Conservation (phyloP, 2,888 invertebrate species). For the Thymelicus sylvestris region DNA sequence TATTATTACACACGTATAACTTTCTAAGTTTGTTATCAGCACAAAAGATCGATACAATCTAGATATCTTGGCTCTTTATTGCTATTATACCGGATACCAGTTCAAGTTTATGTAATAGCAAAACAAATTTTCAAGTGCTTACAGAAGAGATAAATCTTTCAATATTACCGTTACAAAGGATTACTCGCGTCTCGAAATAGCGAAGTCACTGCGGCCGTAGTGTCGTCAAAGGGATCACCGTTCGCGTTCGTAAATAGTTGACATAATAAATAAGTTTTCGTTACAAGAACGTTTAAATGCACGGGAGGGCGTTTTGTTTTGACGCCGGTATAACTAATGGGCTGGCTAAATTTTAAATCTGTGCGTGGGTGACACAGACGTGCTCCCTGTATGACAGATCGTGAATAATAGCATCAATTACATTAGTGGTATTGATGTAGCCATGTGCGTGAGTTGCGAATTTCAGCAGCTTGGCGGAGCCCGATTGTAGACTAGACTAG, state of each 20-base stretch:
- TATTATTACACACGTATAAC: no score
- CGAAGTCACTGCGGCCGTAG: not conserved
- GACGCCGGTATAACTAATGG: slow-evolving; percentile 25
- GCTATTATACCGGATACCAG: not conserved
- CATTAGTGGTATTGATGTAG: not conserved
- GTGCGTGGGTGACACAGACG: slow-evolving; percentile 29
- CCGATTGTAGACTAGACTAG: no score
- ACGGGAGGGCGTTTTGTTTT: slow-evolving; percentile 11
- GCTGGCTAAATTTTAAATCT: slow-evolving; percentile 28
- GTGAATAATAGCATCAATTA: not conserved
- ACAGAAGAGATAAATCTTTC: slow-evolving; percentile 1
- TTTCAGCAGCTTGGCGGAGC: no score
- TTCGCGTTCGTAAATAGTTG: not conserved
- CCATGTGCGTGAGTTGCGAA: no score
- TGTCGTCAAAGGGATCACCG: slow-evolving; percentile 10
- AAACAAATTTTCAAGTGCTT: not conserved
- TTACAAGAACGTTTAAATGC: not conserved
- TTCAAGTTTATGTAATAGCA: not conserved
- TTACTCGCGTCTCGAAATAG: slow-evolving; percentile 4
- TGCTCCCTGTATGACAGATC: not conserved
- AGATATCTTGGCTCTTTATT: not conserved
- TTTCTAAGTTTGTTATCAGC: no score
- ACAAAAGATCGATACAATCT: not conserved
- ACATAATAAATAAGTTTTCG: not conserved
- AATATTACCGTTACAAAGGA: slow-evolving; percentile 7